A percentile compares a stretch with the other conserved stretches of the same genome.
Evolutionary conservation across 2,113 vertebrate species (phyloP).

Genomic region (Odocoileus virginianus): DNA sequence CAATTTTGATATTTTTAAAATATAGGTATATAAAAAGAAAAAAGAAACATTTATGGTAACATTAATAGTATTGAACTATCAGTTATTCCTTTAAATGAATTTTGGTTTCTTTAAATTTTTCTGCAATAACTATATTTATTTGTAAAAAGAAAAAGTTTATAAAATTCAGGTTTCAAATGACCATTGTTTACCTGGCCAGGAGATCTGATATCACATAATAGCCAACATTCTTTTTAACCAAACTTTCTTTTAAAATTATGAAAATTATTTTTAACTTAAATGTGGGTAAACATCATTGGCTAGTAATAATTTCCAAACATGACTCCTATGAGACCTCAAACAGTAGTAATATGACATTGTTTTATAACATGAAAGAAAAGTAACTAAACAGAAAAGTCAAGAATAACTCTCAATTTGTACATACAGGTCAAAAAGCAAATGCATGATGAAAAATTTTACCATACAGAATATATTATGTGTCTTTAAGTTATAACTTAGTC

Average conservation of each 20-base stretch:
- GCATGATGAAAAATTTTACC: neutral
- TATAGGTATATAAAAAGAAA: neutral
- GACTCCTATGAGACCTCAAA: neutral
- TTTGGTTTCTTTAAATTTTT: constrained; percentile 15
- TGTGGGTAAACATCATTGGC: neutral
- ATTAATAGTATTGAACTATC: neutral
- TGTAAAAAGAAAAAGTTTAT: constrained; percentile 20
- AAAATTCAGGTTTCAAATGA: constrained; percentile 41
- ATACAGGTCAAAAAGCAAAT: constrained; percentile 17
- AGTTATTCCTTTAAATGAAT: neutral
- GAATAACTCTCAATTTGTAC: neutral
- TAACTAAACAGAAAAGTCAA: constrained; percentile 1
- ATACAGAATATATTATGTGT: neutral
- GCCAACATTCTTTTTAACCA: neutral
- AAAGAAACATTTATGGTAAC: neutral
- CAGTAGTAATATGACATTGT: neutral
- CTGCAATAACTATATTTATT: neutral
- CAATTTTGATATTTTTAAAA: constrained; percentile 20
- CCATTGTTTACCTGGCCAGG: neutral
- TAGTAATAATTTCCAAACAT: neutral
- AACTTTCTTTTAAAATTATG: constrained; percentile 14
- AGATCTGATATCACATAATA: neutral
- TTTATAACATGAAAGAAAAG: neutral
- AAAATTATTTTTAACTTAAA: constrained; percentile 34
- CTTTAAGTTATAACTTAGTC: neutral